Conservation (phyloP, 2,113 vertebrate genomes). For the Motacilla alba region DNA sequence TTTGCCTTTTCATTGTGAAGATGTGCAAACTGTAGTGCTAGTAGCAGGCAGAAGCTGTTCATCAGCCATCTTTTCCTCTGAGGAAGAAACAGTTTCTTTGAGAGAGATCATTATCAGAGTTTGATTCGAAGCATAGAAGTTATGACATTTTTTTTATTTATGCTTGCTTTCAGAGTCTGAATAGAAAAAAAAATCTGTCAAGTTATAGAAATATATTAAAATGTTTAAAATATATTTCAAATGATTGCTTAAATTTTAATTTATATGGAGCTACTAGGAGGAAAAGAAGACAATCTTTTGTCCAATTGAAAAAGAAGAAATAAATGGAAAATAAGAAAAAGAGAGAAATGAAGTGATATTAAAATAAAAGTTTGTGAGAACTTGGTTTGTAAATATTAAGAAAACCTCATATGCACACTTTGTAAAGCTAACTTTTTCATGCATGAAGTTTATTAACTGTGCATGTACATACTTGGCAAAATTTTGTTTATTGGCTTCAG, state of each 20-base stretch:
- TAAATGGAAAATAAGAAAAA: background rate
- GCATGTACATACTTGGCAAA: background rate
- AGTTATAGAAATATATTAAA: background rate
- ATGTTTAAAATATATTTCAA: background rate
- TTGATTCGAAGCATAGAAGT: background rate
- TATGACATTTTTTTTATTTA: background rate
- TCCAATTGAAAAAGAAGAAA: background rate
- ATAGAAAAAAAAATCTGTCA: background rate
- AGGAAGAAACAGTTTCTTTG: background rate
- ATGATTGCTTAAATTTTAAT: background rate
- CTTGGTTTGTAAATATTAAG: background rate
- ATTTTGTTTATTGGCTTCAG: background rate
- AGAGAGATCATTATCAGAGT: background rate
- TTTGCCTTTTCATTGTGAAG: background rate
- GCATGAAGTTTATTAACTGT: background rate
- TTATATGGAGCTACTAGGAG: background rate
- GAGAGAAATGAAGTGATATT: background rate
- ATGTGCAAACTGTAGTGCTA: background rate
- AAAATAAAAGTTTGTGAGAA: background rate
- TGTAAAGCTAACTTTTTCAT: background rate
- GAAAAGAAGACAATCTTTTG: background rate
- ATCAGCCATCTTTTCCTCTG: background rate
- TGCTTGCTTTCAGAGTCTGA: background rate
- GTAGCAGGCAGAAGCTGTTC: background rate
- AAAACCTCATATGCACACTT: background rate